Evolutionary conservation across 1,140 invertebrate species (phyloP), one percentile per base, ranked within the genome.

Genomic region (Capitella teleta): DNA sequence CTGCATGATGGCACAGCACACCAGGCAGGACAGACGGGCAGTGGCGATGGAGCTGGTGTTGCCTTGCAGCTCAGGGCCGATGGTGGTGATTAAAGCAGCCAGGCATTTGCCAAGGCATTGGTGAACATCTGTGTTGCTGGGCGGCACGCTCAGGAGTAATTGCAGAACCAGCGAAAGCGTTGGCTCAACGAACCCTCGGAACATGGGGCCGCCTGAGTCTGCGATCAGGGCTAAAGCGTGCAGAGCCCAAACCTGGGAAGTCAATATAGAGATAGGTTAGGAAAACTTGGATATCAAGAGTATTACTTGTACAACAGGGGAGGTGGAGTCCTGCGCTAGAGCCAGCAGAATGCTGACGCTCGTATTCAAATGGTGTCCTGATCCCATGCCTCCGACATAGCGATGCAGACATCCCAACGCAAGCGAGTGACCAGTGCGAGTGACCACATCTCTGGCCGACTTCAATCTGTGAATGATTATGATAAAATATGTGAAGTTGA

Each of bases 201-300:
- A 98, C 91, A 98, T 96, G 24, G 93, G 94, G 1, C 94, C 94
- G 21, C 93, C 93, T 5, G 92, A 95, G 69, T 98, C 93, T 23
- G 92, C 92, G 51, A 98, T 92, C 51, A 98, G 77, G 6, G 89
- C 85, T 28, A 98, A 68, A 2, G 93, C 92, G 75, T 98, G 89
- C 3, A 98, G 73, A 0, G 94, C 85, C 95, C 95, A 98, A 28
- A 94, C 85, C 82, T 94, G 61, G n/a, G n/a, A n/a, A n/a, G n/a
- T n/a, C n/a, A n/a, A n/a, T n/a, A n/a, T n/a, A n/a, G n/a, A 3
- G 25, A 25, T 26, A 44, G 38, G 25, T 16, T n/a, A 3, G 16
- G 36, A 38, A 38, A 16, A 38, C 5, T 4, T 38, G 26, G 10
- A 26, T 18, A 24, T 6, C 26, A 6, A 44, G 0, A 23, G 25